Base-by-base conservation (phyloP, 2,888 invertebrate species). In the Sminthurinus aureus region DNA sequence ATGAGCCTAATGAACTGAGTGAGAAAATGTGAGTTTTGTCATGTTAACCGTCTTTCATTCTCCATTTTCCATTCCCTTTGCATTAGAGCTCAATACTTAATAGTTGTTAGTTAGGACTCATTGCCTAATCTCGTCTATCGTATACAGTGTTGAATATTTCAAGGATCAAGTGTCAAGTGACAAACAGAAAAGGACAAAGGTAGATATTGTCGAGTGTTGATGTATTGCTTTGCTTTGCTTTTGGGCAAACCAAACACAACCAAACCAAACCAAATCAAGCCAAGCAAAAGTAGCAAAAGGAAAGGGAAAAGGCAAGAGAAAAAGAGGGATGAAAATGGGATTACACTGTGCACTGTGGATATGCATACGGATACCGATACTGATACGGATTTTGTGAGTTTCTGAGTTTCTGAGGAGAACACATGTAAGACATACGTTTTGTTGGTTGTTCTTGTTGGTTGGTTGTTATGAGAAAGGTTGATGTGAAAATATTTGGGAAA, bases 401-500 rank as follows among this genome's bases (percentile, higher is more conserved):
- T 69, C n/a, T n/a, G n/a, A n/a, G n/a, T n/a, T 69, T 11, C 11
- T 69, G 69, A 69, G 15, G 50, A 18, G 58, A 76, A 76, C 51
- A 52, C 22, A 22, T 52, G 76, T 58, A 76, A 51, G 22, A 69
- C 69, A 69, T 69, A 22, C 69, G 69, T n/a, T 20, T 4, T 69
- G n/a, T 50, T 38, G 38, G 38, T 38, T 38, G 38, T 38, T n/a
- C n/a, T n/a, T 38, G 38, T 1, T 38, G 6, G 38, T 38, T 38
- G 38, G 38, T 38, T 38, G 38, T 38, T 38, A 26, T 38, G 75
- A 67, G 58, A 18, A 50, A 50, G 74, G 50, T 78, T 20, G 66
- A 84, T 84, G 84, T 81, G 67, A 84, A 81, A 83, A 83, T 83
- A 83, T 83, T 84, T 81, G 84, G 78, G 78, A 81, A 77, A 81